Conservation (phyloP, 2,113 vertebrate genomes). For the Antennarius striatus region DNA sequence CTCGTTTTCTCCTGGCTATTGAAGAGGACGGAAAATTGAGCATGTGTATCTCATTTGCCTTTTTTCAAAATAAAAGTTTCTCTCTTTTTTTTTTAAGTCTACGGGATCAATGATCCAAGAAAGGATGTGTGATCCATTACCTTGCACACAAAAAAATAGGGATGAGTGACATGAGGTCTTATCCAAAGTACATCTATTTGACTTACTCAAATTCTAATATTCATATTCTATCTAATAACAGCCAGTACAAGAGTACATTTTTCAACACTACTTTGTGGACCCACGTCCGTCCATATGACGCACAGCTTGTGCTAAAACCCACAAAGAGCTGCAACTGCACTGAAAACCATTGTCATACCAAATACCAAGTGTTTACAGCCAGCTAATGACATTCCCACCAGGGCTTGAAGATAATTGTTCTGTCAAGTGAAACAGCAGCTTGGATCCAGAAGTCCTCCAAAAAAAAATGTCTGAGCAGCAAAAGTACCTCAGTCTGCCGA, state of each 20-base stretch:
- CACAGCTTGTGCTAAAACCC: background rate
- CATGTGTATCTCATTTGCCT: constrained; percentile 66
- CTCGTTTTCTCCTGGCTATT: constrained; percentile 61
- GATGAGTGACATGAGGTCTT: constrained; percentile 14
- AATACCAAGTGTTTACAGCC: constrained; percentile 44
- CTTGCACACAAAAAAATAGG: constrained; percentile 31
- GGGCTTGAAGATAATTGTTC: constrained; percentile 3
- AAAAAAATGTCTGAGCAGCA: background rate
- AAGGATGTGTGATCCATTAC: constrained; percentile 45
- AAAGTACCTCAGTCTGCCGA: background rate
- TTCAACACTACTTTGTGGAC: background rate
- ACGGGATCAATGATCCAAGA: constrained; percentile 33
- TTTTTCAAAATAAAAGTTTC: constrained; percentile 36
- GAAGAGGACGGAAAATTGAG: constrained; percentile 50
- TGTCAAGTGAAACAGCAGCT: constrained; percentile 18
- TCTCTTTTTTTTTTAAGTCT: constrained; percentile 35
- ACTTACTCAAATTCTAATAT: too few species aligned
- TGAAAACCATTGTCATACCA: constrained; percentile 44
- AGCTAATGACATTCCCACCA: constrained; percentile 29
- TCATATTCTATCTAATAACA: too few species aligned
- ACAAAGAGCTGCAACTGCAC: constrained; percentile 42
- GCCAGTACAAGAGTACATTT: too few species aligned
- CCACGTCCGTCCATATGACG: background rate
- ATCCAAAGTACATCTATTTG: background rate
- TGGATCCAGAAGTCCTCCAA: background rate